Evolutionary conservation across 2,888 invertebrate species (phyloP).

Genomic region (Chrysolina americana): DNA sequence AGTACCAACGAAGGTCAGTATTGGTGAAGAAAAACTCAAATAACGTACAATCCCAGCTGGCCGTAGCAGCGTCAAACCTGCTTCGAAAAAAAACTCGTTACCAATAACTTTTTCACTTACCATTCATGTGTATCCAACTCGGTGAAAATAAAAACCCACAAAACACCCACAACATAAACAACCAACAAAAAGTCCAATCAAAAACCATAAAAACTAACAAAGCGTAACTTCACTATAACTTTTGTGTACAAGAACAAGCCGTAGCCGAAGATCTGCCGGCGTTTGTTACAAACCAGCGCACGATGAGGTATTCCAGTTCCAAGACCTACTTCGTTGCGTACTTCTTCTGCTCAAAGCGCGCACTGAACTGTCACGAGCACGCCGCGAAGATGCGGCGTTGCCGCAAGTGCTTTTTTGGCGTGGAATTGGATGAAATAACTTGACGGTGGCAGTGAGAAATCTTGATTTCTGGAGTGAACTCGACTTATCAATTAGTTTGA

Average conservation of each 20-base stretch:
- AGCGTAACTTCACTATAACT: slow-evolving; percentile 29
- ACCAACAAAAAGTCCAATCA: slow-evolving; percentile 32
- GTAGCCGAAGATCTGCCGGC: slow-evolving; percentile 15
- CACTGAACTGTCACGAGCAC: slow-evolving; percentile 38
- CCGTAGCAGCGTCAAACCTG: neutral
- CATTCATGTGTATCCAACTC: slow-evolving; percentile 46
- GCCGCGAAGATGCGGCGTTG: slow-evolving; percentile 34
- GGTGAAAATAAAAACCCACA: slow-evolving; percentile 39
- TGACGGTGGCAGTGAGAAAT: slow-evolving; percentile 1
- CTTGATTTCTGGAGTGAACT: neutral
- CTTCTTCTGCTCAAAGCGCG: slow-evolving; percentile 28
- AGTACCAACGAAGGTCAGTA: too few relatives aligned
- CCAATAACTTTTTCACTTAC: slow-evolving; percentile 44
- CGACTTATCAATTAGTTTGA: neutral
- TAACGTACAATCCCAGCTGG: neutral
- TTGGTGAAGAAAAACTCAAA: neutral
- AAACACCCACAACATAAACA: slow-evolving; percentile 45
- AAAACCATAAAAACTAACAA: slow-evolving; percentile 40
- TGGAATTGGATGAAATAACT: neutral
- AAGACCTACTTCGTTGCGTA: slow-evolving; percentile 22
- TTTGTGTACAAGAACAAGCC: slow-evolving; percentile 10
- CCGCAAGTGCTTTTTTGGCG: slow-evolving; percentile 14
- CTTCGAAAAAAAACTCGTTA: neutral
- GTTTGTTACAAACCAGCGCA: slow-evolving; percentile 9
- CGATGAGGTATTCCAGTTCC: slow-evolving; percentile 2